Evolutionary conservation across 2,113 vertebrate genomes (phyloP), one percentile per base, ranked within the genome.

Genomic region (Aviceda subcristata): DNA sequence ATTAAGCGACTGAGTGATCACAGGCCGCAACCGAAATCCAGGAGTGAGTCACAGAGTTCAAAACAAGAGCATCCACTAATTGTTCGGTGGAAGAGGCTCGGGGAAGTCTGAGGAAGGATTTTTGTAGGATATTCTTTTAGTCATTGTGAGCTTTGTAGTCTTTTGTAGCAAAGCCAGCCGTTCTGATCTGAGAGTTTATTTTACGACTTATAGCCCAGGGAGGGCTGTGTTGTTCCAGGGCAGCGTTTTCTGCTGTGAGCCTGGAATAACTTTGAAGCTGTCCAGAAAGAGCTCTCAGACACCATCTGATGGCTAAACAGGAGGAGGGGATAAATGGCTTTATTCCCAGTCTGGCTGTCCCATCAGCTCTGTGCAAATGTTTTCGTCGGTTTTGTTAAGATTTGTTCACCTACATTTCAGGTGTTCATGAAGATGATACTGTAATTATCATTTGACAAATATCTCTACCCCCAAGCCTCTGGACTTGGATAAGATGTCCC

Each of bases 21-120:
- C 91, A 95, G 88, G 76, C 89, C 81, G 46, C 67, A 16, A 0
- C 74, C 57, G 77, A 92, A 69, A 76, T 91, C 43, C 57, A 34
- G 59, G 50, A 92, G 77, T 96, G 97, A 97, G 74, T 97, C 95
- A 97, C 30, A 22, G 94, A 87, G 87, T 93, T 97, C 95, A 89
- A 96, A 96, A 95, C 92, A 95, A 95, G 91, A 97, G 95, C 95
- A 97, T 97, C 97, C 95, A 97, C 94, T 96, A 95, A 97, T 95
- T 97, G 97, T 97, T 96, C 55, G 78, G 32, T 51, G 81, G 89
- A 97, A 56, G 77, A 94, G 57, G 81, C 74, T 88, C 4, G 0
- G 92, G 78, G 71, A 97, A 95, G 71, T 63, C 92, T 90, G 69
- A 95, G 85, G 91, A 53, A 86, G 83, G 97, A 77, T 91, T 94